Base-by-base conservation (phyloP, 2,888 invertebrate species). In the Willowsia nigromaculata region DNA sequence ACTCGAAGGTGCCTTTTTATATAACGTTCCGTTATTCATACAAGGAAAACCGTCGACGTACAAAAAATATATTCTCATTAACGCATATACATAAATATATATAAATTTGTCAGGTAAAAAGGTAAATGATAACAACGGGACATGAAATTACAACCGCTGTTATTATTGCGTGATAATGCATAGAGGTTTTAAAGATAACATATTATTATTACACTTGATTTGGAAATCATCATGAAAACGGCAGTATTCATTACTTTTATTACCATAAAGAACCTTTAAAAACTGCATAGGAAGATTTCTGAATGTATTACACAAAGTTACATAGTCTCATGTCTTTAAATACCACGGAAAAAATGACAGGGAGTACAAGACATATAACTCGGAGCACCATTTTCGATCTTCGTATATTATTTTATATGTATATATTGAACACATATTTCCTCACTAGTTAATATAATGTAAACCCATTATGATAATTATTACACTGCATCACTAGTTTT, bases 341-440 rank as follows among this genome's bases (percentile, higher is more conserved):
- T 84, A 71, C 59, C 74, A 56, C 15, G 65, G 74, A 68, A 40
- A 74, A 76, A 76, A 30, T 76, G 76, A 86, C 65, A 86, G 80
- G 33, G 78, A 86, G 53, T 80, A 68, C 50, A 80, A 68, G 78
- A 86, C 62, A 50, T 50, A 84, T n/a, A 47, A 68, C 50, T 25
- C 30, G 59, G 18, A 85, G 78, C 80, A 86, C 80, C 65, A 85
- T 40, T 22, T 53, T 71, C 71, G 30, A 68, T 50, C 18, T 22
- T 37, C 22, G 27, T 76, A 74, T 47, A 76, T 50, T 43, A 53
- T 30, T 50, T 1, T 50, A 68, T 74, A 68, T 85, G 56, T 85
- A 47, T 85, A 33, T 65, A 56, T 53, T 86, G 86, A 86, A 86
- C 86, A 86, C 86, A 86, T 85, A 85, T 86, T 68, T 78, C 86